phyloP scores from a whole-genome alignment of 1,140 invertebrate species.

The Goniozus legneri region DNA sequence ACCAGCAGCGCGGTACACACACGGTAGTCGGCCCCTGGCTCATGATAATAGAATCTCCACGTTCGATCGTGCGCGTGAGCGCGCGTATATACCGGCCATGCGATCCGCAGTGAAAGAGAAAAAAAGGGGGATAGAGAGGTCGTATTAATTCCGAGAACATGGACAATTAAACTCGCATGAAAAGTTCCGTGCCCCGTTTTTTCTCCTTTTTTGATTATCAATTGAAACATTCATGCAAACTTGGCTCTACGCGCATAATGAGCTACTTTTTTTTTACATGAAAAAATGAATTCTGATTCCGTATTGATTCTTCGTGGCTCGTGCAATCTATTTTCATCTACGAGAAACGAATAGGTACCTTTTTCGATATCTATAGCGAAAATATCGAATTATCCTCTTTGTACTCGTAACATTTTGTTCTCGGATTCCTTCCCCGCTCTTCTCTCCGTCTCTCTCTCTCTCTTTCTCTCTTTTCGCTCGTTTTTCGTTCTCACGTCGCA shows the following conservation, averaged over 20 bases:
- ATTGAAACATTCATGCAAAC: constrained; percentile 10
- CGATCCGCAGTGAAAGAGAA: constrained; percentile 21
- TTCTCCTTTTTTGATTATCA: constrained; percentile 9
- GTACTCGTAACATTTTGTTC: neutral
- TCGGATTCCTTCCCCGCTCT: neutral
- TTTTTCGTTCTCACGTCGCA: constrained; percentile 12
- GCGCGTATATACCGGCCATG: constrained; percentile 21
- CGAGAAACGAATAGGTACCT: too few relatives aligned
- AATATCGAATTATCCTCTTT: constrained; percentile 9
- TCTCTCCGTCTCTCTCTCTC: neutral
- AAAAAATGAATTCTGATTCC: too few relatives aligned
- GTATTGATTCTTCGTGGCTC: too few relatives aligned
- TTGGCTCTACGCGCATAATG: too few relatives aligned
- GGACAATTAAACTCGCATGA: constrained; percentile 13
- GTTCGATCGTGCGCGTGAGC: constrained; percentile 25
- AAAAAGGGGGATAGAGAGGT: too few relatives aligned
- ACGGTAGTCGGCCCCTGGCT: constrained; percentile 3
- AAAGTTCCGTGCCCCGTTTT: neutral
- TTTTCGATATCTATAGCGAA: too few relatives aligned
- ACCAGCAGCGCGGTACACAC: neutral
- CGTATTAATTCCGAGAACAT: constrained; percentile 22
- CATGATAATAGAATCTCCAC: constrained; percentile 40
- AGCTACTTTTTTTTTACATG: too few relatives aligned
- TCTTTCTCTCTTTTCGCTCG: constrained; percentile 2
- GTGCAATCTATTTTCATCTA: too few relatives aligned